Conservation (phyloP, 2,888 invertebrate genomes). For the Panorpa germanica region DNA sequence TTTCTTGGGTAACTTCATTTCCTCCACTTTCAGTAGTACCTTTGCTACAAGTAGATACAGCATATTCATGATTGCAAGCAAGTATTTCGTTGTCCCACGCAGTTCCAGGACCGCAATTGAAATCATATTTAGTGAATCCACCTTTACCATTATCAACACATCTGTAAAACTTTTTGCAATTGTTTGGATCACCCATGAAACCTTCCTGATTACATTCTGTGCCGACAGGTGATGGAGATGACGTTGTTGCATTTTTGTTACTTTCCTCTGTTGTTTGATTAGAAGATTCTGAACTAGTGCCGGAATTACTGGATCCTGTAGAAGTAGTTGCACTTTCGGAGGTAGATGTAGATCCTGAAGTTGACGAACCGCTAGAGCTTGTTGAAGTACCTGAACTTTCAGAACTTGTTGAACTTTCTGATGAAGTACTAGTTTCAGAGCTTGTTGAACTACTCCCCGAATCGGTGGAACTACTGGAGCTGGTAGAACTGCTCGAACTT, state of each 20-base stretch:
- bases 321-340: conserved; percentile 9
- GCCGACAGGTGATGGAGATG: not conserved
- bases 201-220: conserved; percentile 11
- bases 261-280: conserved; percentile 11
- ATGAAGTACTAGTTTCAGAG: not conserved
- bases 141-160: conserved; percentile 42
- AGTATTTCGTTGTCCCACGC: conserved; percentile 32
- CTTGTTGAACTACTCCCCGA: not conserved
- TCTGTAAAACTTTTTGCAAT: conserved; percentile 44
- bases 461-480: conserved; percentile 7
- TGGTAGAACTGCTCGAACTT: conserved; percentile 12
- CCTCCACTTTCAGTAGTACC: too few species aligned
- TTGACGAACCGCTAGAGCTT: not conserved
- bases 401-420: not conserved
- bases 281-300: too few species aligned
- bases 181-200: conserved; percentile 9
- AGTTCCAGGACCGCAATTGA: conserved; percentile 42
- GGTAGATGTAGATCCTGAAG: conserved; percentile 4
- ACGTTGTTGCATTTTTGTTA: not conserved
- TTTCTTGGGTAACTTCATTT: too few species aligned
- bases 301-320: not conserved
- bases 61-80: conserved; percentile 23
- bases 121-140: conserved; percentile 37
- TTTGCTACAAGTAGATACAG: too few species aligned
- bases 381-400: conserved; percentile 11